phyloP scores from a whole-genome alignment of 35 echinoderm and acorn worm genomes.

The Diadema setosum region DNA sequence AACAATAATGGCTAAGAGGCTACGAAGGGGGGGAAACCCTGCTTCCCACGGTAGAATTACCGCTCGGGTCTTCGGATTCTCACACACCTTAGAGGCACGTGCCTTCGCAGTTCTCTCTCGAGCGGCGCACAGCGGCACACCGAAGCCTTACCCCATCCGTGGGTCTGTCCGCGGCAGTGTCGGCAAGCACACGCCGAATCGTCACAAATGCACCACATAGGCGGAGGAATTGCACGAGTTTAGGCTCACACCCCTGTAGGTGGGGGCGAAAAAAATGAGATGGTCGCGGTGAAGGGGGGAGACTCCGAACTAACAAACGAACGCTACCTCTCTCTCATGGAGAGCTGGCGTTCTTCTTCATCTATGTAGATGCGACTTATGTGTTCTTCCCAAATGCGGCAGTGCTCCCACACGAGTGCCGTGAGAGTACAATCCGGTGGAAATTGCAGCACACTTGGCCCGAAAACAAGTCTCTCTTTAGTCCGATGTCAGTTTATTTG shows the following conservation, averaged over 20 bases:
- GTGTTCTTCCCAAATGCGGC: too few relatives aligned
- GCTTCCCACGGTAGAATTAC: conserved; percentile 14
- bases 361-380: neutral
- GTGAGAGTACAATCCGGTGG: neutral
- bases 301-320: neutral
- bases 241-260: conserved; percentile 5
- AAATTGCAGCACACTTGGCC: neutral
- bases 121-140: neutral
- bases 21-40: conserved; percentile 2
- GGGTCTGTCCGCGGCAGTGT: conserved; percentile 12
- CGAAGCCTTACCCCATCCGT: conserved; percentile 83
- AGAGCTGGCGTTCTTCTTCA: too few relatives aligned
- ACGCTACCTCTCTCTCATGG: neutral
- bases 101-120: conserved; percentile 36
- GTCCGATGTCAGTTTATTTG: conserved; percentile 57
- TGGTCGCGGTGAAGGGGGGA: conserved; percentile 7
- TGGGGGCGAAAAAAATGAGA: neutral
- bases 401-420: too few relatives aligned
- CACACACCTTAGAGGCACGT: conserved; percentile 42
- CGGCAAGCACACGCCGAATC: conserved; percentile 45
- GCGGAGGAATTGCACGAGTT: conserved; percentile 68
- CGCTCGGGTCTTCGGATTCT: conserved; percentile 6
- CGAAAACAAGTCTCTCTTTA: neutral
- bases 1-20: too few relatives aligned
- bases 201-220: conserved; percentile 44